These are phyloP conservation scores for Eristalinus sepulchralis DNA, from an alignment of 2,888 invertebrate species.

Conservation along the genomic window DNA sequence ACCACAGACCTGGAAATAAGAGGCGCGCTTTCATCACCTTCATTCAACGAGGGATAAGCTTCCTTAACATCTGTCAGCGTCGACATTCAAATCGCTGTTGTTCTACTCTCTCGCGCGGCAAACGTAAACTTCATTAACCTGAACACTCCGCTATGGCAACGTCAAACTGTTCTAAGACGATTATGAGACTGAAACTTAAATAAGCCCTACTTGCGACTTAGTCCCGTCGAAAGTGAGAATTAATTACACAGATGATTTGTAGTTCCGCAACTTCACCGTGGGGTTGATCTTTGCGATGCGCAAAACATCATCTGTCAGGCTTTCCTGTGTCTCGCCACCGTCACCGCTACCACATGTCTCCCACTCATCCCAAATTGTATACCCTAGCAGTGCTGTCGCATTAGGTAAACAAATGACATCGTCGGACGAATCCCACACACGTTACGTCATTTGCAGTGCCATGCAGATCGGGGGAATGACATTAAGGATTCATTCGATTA, in stretches of 20 bases:
- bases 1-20: too few species aligned
- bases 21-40: too few species aligned
- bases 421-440: constrained; percentile 6
- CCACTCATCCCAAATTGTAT: constrained; percentile 14
- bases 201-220: not conserved
- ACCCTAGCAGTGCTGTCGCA: not conserved
- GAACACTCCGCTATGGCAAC: too few species aligned
- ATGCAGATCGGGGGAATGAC: constrained; percentile 46
- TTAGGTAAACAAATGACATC: constrained; percentile 51
- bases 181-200: too few species aligned
- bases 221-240: not conserved
- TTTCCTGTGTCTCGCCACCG: not conserved
- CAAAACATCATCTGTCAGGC: constrained; percentile 49
- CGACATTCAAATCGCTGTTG: too few species aligned
- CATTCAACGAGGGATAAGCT: too few species aligned
- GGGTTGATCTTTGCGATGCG: constrained; percentile 43
- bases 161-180: too few species aligned
- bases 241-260: not conserved
- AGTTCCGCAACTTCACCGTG: too few species aligned
- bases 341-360: not conserved
- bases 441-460: not conserved
- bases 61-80: too few species aligned
- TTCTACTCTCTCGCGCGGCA: too few species aligned
- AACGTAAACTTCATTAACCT: too few species aligned
- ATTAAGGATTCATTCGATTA: constrained; percentile 71